Base-by-base conservation (phyloP, 2,113 vertebrate species). In the Sinocyclocheilus grahami region DNA sequence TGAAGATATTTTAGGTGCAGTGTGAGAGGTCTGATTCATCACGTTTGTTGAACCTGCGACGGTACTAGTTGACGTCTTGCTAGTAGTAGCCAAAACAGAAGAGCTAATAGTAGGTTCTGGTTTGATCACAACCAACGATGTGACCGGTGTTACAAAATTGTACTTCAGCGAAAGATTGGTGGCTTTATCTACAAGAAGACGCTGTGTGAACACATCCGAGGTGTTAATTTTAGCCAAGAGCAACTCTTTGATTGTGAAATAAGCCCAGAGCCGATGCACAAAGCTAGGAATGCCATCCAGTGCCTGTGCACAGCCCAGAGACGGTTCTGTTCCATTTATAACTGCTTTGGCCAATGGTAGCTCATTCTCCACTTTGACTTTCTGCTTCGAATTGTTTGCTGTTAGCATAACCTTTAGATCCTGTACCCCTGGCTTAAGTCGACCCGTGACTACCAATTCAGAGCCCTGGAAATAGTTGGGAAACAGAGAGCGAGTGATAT, bases 391-490 rank as follows among this genome's bases (percentile, higher is more conserved):
- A 82, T 93, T 93, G 1, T 58, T 90, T 42, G 95, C 96, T 0
- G 90, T 93, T 79, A 97, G 58, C 0, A 90, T 92, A 13, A 97
- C 93, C 18, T 92, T 93, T 10, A 97, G 87, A 65, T 95, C 90
- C 10, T 90, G 90, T 5, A 92, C 48, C 0, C 93, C 94, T 2
- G 93, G 86, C 82, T 94, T 94, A 46, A 97, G 83, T 24, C 91
- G 90, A 1, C 95, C 96, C 1, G 95, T 90, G 55, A 97, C 95
- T 55, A 98, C 93, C 78, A 97, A 84, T 92, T 96, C 96, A 0
- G 96, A 96, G 30, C 96, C 96, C 67, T 94, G 92, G 90, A 97
- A 97, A 83, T 96, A 97, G 87, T 95, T 95, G 1, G 95, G 95
- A 88, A 96, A 97, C 72, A 95, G 86, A 0, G 93, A 91, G 65